Evolutionary conservation across 1,140 invertebrate species (phyloP).

Genomic region (Drosophila azteca): DNA sequence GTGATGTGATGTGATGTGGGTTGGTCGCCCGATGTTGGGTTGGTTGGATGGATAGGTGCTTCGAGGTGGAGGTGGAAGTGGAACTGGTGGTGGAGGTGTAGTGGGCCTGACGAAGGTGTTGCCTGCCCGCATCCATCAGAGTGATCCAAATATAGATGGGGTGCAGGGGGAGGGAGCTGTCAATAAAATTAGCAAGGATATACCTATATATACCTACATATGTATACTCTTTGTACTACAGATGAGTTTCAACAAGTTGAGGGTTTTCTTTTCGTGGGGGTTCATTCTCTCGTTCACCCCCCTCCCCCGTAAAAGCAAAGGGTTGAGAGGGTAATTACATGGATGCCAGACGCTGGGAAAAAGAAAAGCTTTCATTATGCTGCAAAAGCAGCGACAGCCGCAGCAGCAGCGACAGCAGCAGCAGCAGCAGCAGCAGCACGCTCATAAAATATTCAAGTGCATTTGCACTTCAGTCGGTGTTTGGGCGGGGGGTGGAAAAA

Average conservation of each 20-base stretch:
- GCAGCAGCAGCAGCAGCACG: slow-evolving; percentile 31
- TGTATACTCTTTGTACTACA: no score
- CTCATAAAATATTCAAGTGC: slow-evolving; percentile 78
- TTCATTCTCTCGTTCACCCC: no score
- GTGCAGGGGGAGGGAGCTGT: slow-evolving; percentile 1
- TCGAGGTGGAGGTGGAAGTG: neutral
- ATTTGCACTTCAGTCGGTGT: slow-evolving; percentile 62
- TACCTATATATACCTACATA: neutral
- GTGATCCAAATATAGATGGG: slow-evolving; percentile 51
- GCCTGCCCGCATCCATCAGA: slow-evolving; percentile 13
- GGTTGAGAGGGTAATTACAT: slow-evolving; percentile 35
- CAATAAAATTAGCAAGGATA: slow-evolving; percentile 49
- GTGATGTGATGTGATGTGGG: slow-evolving; percentile 23
- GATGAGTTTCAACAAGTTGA: slow-evolving; percentile 40
- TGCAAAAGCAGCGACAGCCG: slow-evolving; percentile 28
- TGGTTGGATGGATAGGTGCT: neutral
- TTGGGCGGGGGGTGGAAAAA: slow-evolving; percentile 16
- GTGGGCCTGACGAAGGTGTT: slow-evolving; percentile 19
- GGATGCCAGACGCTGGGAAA: slow-evolving; percentile 44
- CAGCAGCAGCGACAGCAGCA: slow-evolving; percentile 29
- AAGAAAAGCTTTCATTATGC: slow-evolving; percentile 59
- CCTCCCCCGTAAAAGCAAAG: neutral
- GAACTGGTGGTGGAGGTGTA: neutral
- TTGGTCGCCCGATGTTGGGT: neutral
- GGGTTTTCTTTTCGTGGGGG: slow-evolving; percentile 16